Conservation (phyloP, 92 coral and sea anemone genomes). For the Zoanthus solanderi region DNA sequence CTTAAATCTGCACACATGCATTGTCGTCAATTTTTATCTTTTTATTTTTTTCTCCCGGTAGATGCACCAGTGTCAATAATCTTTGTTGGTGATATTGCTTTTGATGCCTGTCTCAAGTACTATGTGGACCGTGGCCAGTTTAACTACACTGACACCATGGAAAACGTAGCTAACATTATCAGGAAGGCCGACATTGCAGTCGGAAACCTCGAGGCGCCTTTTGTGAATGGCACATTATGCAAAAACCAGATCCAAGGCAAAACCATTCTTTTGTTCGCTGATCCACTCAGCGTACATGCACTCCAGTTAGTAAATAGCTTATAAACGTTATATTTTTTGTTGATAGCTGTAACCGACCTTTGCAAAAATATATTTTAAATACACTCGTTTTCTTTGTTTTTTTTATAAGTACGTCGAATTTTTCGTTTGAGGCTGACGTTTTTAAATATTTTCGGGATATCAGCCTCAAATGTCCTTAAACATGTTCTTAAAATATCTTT, state of each 20-base stretch:
- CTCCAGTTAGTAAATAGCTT: constrained; percentile 36
- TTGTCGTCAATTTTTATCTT: no score
- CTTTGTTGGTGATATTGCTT: constrained; percentile 86
- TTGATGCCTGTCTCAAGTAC: constrained; percentile 63
- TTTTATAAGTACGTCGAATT: no score
- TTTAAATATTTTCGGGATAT: no score
- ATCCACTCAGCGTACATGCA: constrained; percentile 59
- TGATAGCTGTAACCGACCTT: no score
- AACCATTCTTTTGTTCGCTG: constrained; percentile 27
- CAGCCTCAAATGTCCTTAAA: no score
- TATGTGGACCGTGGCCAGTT: constrained; percentile 60
- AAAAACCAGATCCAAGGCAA: constrained; percentile 32
- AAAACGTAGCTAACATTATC: constrained; percentile 65
- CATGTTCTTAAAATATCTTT: no score
- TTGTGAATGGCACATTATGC: constrained; percentile 54
- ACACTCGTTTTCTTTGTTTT: no score
- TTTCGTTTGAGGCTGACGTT: no score
- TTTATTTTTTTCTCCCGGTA: background rate
- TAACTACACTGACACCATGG: constrained; percentile 74
- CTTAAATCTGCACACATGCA: no score
- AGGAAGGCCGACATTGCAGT: constrained; percentile 81
- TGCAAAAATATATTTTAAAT: no score
- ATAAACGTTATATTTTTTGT: no score
- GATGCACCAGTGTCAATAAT: constrained; percentile 44
- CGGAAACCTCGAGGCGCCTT: constrained; percentile 86